Evolutionary conservation across 1,140 invertebrate genomes (phyloP), one percentile per base, ranked within the genome.

Genomic region (Calliopsis andreniformis): DNA sequence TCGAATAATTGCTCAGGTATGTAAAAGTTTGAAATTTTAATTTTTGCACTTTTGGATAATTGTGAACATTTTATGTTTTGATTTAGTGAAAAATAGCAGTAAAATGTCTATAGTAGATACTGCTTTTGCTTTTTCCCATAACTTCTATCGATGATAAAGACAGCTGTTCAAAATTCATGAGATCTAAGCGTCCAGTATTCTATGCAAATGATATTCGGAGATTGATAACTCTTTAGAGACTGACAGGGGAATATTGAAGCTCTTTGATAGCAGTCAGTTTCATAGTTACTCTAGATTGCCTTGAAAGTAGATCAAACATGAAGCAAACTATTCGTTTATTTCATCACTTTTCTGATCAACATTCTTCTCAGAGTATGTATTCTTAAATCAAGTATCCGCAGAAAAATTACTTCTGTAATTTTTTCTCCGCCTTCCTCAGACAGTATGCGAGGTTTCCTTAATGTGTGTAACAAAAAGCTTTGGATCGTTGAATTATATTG

Each of bases 321-420:
- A 23, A 25, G 4, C 12, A 53, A n/a, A n/a, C 16, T 67, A 20
- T 16, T 53, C 32, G 32, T 42, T 42, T 18, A 28, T 25, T 14
- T 32, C 23, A 1, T 35, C 3, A 5, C 0, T n/a, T 7, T 23
- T 49, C n/a, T 49, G 12, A 61, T 39, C 47, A 30, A 61, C 25
- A 71, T 49, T 43, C 18, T 16, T 10, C 20, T 3, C 5, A 51
- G 35, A 71, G 39, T 49, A 42, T n/a, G n/a, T n/a, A 14, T n/a
- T 14, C n/a, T 59, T 47, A 12, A 58, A 1, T 18, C 16, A 28
- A 58, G 28, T 47, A 35, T 4, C 16, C 16, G 28, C 0, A 35
- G 18, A 8, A 25, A 61, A 70, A 61, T 70, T 70, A 49, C 56
- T 35, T 47, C 23, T 18, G 20, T 12, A 18, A 28, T 61, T 35